Evolutionary conservation across 2,888 invertebrate genomes (phyloP).

Genomic region (Pedicia rivosa): DNA sequence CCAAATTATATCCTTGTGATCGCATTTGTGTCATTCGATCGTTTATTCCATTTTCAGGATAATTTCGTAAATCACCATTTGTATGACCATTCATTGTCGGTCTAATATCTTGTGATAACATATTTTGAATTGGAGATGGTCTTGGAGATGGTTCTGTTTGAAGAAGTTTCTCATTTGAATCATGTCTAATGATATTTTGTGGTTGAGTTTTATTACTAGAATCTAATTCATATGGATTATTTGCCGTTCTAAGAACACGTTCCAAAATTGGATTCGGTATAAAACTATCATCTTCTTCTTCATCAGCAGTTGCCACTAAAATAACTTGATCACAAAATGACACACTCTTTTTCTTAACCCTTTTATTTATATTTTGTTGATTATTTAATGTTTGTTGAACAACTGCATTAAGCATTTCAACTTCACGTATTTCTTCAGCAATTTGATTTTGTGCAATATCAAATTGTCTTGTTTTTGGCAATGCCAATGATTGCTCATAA

Average conservation of each 20-base stretch:
- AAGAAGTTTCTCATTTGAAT: conserved; percentile 9
- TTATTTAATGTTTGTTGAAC: conserved; percentile 36
- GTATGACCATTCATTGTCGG: background rate
- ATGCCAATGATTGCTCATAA: conserved; percentile 5
- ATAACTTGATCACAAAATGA: conserved; percentile 92
- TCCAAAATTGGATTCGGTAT: conserved; percentile 84
- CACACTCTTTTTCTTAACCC: conserved; percentile 73
- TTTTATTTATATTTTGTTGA: conserved; percentile 22
- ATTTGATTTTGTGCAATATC: conserved; percentile 35
- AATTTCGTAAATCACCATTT: conserved; percentile 1
- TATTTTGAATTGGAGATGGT: background rate
- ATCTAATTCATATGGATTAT: conserved; percentile 24
- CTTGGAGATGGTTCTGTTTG: too few relatives aligned
- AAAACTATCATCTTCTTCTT: conserved; percentile 78
- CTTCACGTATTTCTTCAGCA: conserved; percentile 38
- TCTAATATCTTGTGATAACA: background rate
- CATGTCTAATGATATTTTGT: background rate
- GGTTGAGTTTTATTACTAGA: conserved; percentile 7
- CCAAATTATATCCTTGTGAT: background rate
- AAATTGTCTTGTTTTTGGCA: conserved; percentile 24
- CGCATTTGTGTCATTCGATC: background rate
- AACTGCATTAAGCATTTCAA: conserved; percentile 37
- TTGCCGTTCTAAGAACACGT: conserved; percentile 66
- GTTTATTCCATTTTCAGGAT: too few relatives aligned
- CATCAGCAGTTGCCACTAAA: conserved; percentile 81